Percentiles rank a stretch among this genome's conserved stretches.
Evolutionary conservation across 2,113 vertebrate genomes (phyloP).

Genomic region (Cercocebus atys): DNA sequence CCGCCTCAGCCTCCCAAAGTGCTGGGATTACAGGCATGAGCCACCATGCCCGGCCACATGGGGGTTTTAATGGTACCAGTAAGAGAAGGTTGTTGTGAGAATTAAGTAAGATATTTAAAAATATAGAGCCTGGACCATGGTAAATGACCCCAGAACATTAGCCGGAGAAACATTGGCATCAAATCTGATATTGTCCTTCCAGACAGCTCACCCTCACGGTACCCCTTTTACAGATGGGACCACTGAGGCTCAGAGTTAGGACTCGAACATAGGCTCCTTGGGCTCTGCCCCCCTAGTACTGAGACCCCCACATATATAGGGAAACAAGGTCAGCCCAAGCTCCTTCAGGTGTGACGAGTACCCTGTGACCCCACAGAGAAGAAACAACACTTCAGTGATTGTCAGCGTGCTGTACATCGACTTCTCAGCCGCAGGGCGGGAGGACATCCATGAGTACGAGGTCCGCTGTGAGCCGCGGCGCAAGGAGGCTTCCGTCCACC

Average conservation of each 20-base stretch:
- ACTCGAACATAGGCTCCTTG: not conserved
- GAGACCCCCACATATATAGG: not conserved
- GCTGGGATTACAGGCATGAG: too few species aligned
- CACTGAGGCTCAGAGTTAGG: not conserved
- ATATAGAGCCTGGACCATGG: not conserved
- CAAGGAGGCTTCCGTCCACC: slow-evolving; percentile 91
- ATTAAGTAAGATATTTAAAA: not conserved
- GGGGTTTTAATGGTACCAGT: not conserved
- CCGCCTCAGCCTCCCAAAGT: too few species aligned
- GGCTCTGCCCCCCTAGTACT: not conserved
- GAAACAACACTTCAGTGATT: slow-evolving; percentile 91
- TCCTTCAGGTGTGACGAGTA: not conserved
- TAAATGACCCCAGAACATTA: not conserved
- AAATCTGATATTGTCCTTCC: not conserved
- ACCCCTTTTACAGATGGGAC: not conserved
- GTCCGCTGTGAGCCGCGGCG: slow-evolving; percentile 93
- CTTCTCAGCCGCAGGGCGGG: slow-evolving; percentile 86
- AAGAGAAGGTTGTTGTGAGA: not conserved
- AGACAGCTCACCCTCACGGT: not conserved
- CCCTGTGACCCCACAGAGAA: slow-evolving; percentile 87
- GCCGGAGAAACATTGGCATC: not conserved
- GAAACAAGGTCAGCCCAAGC: not conserved
- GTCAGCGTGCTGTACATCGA: slow-evolving; percentile 95
- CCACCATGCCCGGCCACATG: accelerated
- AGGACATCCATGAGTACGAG: slow-evolving; percentile 92